Evolutionary conservation across 1,140 invertebrate genomes (phyloP).

Genomic region (Apis florea): DNA sequence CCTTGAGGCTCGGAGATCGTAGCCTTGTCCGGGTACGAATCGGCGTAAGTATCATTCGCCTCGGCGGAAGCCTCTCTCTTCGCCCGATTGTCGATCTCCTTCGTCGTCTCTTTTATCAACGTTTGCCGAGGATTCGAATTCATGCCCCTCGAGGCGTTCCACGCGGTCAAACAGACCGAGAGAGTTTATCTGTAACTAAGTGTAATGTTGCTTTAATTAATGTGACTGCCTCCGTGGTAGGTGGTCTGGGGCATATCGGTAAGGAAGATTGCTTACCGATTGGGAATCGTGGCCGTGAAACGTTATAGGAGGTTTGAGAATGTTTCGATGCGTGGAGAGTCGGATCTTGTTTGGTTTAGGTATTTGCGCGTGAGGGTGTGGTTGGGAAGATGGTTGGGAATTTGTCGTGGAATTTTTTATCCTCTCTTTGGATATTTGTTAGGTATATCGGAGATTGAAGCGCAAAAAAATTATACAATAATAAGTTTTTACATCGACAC

Average conservation of each 20-base stretch:
- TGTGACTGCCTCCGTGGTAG: conserved; percentile 7
- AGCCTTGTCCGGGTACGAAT: conserved; percentile 31
- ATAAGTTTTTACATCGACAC: no score
- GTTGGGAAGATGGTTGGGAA: no score
- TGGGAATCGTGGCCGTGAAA: no score
- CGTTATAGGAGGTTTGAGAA: no score
- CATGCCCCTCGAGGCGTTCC: background rate
- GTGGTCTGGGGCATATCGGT: background rate
- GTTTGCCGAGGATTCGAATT: background rate
- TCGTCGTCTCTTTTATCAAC: background rate
- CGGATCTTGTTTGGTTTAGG: no score
- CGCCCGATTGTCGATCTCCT: no score
- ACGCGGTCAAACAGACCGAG: background rate
- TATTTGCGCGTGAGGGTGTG: no score
- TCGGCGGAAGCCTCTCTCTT: conserved; percentile 42
- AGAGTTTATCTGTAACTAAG: background rate
- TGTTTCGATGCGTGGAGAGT: no score
- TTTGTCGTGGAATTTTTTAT: no score
- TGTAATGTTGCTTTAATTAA: conserved; percentile 14
- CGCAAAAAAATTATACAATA: no score
- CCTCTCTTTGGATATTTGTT: no score
- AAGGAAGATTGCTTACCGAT: background rate
- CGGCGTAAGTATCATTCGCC: conserved; percentile 50
- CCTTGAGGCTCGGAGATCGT: background rate
- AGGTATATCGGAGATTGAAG: no score